These are phyloP conservation scores for Chamaea fasciata DNA, from an alignment of 2,113 vertebrate species.

Conservation along the genomic window DNA sequence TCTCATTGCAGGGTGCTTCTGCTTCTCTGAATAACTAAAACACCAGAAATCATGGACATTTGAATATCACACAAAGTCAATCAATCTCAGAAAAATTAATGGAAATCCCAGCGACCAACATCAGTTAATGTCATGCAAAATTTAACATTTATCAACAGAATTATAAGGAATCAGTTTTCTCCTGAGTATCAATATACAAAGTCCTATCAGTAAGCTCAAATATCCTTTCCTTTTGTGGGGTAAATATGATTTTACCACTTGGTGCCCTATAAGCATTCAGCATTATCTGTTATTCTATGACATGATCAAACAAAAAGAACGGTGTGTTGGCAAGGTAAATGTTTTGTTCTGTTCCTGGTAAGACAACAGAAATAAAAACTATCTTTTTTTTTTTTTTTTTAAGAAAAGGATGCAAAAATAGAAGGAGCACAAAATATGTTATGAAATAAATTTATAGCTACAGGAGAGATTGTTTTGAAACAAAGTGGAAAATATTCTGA, in stretches of 20 bases:
- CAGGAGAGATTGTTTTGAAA: background rate
- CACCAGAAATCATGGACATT: background rate
- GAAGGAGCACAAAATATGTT: background rate
- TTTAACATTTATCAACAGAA: background rate
- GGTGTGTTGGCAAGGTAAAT: background rate
- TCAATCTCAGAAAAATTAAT: background rate
- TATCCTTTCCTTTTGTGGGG: background rate
- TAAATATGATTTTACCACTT: background rate
- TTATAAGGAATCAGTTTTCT: background rate
- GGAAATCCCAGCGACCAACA: background rate
- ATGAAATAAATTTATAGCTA: background rate
- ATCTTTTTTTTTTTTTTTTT: background rate
- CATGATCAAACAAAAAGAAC: background rate
- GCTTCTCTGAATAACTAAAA: background rate
- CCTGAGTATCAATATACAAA: background rate
- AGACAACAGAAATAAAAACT: background rate
- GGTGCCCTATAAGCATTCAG: background rate
- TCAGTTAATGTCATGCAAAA: background rate
- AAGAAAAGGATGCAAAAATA: background rate
- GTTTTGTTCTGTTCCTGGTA: background rate
- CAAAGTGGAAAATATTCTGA: background rate
- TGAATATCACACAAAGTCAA: background rate
- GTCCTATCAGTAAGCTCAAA: background rate
- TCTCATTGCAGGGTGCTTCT: background rate
- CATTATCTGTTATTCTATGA: background rate